Conservation (phyloP, 1,140 invertebrate genomes). For the Protaetia brevitarsis region DNA sequence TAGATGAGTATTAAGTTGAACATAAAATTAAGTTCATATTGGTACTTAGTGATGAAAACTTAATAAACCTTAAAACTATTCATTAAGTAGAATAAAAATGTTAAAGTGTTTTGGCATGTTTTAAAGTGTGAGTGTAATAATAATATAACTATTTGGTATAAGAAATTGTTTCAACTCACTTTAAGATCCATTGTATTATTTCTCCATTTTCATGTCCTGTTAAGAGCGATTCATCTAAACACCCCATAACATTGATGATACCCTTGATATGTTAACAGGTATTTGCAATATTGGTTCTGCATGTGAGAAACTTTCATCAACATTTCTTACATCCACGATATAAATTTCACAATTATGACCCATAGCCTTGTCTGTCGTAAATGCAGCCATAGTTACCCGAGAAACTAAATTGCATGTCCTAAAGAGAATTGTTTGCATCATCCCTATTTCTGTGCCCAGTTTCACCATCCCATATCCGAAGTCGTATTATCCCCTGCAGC, state of each 20-base stretch:
- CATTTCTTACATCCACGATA: slow-evolving; percentile 75
- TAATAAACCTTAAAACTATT: no score
- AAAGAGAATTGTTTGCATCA: slow-evolving; percentile 79
- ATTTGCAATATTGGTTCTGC: slow-evolving; percentile 62
- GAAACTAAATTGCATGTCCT: slow-evolving; percentile 87
- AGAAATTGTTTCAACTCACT: slow-evolving; percentile 52
- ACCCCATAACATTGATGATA: slow-evolving; percentile 91
- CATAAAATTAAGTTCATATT: no score
- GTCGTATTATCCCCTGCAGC: slow-evolving; percentile 91
- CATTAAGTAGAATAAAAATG: no score
- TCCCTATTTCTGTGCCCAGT: slow-evolving; percentile 71
- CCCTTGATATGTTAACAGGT: slow-evolving; percentile 69
- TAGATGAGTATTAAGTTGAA: no score
- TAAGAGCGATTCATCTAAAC: slow-evolving; percentile 87
- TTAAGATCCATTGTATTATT: slow-evolving; percentile 86
- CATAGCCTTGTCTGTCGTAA: slow-evolving; percentile 90
- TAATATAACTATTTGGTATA: not conserved
- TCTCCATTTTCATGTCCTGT: slow-evolving; percentile 94
- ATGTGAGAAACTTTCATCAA: slow-evolving; percentile 58
- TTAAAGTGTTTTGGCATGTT: not conserved
- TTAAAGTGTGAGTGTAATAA: not conserved
- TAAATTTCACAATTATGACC: slow-evolving; percentile 86
- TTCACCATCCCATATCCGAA: slow-evolving; percentile 86
- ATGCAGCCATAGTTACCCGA: slow-evolving; percentile 88
- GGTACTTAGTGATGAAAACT: no score